phyloP scores from a whole-genome alignment of 2,888 invertebrate species.

The Elmis aenea region DNA sequence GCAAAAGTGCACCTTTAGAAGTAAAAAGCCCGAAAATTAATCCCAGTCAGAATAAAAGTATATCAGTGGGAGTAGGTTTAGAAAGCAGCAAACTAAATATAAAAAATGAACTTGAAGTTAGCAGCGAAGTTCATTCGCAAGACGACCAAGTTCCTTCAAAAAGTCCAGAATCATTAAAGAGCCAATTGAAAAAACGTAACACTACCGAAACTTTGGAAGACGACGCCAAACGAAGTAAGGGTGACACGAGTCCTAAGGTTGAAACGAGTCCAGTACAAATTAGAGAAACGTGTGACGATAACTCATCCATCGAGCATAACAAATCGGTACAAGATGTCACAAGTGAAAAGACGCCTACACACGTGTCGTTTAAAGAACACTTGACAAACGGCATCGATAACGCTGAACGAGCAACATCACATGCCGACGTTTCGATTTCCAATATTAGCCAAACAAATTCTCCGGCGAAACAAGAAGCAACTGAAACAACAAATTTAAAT shows the following conservation, averaged over 20 bases:
- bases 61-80: conserved; percentile 14
- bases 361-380: conserved; percentile 30
- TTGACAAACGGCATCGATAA: conserved; percentile 35
- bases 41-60: conserved; percentile 9
- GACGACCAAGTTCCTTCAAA: neutral
- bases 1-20: conserved; percentile 37
- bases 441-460: conserved; percentile 4
- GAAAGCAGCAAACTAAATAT: conserved; percentile 7
- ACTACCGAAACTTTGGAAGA: too few species aligned
- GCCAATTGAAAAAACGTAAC: too few species aligned
- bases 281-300: conserved; percentile 8
- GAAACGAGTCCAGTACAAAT: conserved; percentile 6
- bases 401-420: conserved; percentile 10
- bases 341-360: conserved; percentile 20
- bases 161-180: too few species aligned
- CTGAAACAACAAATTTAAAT: conserved; percentile 35
- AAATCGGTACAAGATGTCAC: conserved; percentile 14
- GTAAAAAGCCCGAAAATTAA: conserved; percentile 24
- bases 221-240: too few species aligned
- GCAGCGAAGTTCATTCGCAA: too few species aligned
- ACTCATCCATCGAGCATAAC: conserved; percentile 11
- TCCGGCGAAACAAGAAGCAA: conserved; percentile 18
- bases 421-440: conserved; percentile 10
- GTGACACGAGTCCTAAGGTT: too few species aligned
- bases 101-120: conserved; percentile 9